Evolutionary conservation across 2,113 vertebrate species (phyloP).

Genomic region (Lichenostomus cassidix): DNA sequence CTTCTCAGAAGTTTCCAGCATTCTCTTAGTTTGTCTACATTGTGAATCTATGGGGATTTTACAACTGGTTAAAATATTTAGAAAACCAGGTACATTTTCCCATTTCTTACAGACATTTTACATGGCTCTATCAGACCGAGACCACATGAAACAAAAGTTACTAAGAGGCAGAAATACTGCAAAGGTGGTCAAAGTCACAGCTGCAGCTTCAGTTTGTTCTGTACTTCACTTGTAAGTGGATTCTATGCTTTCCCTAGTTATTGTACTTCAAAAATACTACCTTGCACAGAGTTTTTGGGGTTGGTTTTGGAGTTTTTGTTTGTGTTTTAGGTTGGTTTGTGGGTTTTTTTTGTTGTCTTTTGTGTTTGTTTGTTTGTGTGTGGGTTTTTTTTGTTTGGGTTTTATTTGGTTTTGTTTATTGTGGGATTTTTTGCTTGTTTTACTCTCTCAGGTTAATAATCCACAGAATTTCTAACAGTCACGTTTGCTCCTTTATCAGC

Average conservation of each 20-base stretch:
- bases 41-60: background rate
- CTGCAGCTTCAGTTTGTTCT: background rate
- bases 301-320: background rate
- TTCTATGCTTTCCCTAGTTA: background rate
- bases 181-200: background rate
- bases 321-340: background rate
- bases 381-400: background rate
- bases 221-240: rapidly evolving
- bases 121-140: background rate
- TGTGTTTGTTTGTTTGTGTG: background rate
- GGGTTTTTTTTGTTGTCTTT: background rate
- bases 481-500: background rate
- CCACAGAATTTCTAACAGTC: background rate
- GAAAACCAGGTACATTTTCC: background rate
- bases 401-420: background rate
- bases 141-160: background rate
- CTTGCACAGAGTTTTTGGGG: background rate
- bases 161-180: background rate
- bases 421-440: background rate
- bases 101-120: background rate
- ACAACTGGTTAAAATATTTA: background rate
- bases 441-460: background rate
- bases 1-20: background rate
- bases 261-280: background rate
- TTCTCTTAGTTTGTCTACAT: background rate